Conservation (phyloP, 2,888 invertebrate species). For the Dorcus hopei region DNA sequence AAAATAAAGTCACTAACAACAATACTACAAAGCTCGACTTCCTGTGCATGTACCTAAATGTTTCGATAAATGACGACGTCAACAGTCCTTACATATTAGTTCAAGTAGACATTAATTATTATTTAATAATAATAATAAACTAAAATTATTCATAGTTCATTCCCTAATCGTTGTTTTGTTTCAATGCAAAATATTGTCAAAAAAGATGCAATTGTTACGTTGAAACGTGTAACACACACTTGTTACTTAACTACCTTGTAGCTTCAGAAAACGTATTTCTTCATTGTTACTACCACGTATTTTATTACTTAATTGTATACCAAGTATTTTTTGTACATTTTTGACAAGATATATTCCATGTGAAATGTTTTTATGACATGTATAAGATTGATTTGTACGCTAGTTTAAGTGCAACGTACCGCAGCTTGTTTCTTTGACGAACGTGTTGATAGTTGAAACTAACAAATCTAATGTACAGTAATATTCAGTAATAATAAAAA, state of each 20-base stretch:
- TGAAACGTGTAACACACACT: constrained; percentile 19
- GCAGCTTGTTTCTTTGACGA: constrained; percentile 21
- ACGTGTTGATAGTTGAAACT: constrained; percentile 28
- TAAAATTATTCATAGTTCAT: no score
- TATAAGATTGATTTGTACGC: background rate
- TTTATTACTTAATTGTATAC: constrained; percentile 18
- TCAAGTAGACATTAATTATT: no score
- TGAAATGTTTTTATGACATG: constrained; percentile 16
- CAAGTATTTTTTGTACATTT: constrained; percentile 21
- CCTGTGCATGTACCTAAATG: no score
- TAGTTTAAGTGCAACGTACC: constrained; percentile 5
- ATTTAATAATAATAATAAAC: no score
- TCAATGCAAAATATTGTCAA: background rate
- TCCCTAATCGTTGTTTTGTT: background rate
- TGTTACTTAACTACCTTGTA: constrained; percentile 21
- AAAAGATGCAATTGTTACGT: constrained; percentile 19
- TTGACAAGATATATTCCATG: constrained; percentile 15
- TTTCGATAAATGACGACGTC: no score
- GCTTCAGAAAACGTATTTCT: constrained; percentile 13
- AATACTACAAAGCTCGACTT: no score
- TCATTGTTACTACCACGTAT: constrained; percentile 12
- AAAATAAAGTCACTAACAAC: no score
- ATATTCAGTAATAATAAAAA: constrained; percentile 20
- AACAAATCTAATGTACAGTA: constrained; percentile 33
- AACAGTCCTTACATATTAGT: no score